Evolutionary conservation across 2,797 vertebrate genomes (phyloP).

Genomic region (Gobionotothen gibberifrons): DNA sequence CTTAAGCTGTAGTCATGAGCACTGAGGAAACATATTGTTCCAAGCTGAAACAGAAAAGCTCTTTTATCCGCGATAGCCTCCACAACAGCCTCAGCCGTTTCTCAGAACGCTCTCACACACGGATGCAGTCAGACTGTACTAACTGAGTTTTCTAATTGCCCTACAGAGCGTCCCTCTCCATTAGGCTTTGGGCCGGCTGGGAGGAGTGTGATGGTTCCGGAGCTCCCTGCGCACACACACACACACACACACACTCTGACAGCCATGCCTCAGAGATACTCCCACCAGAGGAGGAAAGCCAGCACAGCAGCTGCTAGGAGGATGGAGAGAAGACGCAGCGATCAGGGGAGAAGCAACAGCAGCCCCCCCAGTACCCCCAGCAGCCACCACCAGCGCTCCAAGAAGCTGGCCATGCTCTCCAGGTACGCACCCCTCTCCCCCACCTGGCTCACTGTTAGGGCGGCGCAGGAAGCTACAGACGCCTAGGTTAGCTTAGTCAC

Average conservation of each 20-base stretch:
- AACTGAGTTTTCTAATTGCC: constrained; percentile 86
- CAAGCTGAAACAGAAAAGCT: constrained; percentile 60
- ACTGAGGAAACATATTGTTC: constrained; percentile 58
- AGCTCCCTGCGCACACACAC: constrained; percentile 44
- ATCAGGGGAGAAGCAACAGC: constrained; percentile 44
- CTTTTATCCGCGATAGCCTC: constrained; percentile 65
- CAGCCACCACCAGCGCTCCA: constrained; percentile 79
- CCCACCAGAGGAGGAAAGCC: constrained; percentile 75
- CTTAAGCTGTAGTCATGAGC: constrained; percentile 79
- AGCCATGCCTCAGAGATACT: constrained; percentile 83
- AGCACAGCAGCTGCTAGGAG: constrained; percentile 75
- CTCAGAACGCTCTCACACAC: constrained; percentile 73
- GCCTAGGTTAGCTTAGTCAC: neutral
- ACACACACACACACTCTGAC: constrained; percentile 50
- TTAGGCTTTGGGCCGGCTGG: constrained; percentile 75
- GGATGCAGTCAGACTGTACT: constrained; percentile 61
- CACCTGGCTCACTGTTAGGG: neutral
- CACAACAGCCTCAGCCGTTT: constrained; percentile 66
- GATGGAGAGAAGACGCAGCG: constrained; percentile 86
- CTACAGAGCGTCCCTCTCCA: constrained; percentile 82
- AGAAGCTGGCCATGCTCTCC: constrained; percentile 88
- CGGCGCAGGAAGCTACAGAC: neutral
- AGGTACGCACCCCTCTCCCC: constrained; percentile 75
- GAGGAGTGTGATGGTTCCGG: constrained; percentile 72
- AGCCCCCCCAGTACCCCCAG: constrained; percentile 36